phyloP scores from a whole-genome alignment of 2,888 invertebrate species.

The Sinopyrophorus schimmeli region DNA sequence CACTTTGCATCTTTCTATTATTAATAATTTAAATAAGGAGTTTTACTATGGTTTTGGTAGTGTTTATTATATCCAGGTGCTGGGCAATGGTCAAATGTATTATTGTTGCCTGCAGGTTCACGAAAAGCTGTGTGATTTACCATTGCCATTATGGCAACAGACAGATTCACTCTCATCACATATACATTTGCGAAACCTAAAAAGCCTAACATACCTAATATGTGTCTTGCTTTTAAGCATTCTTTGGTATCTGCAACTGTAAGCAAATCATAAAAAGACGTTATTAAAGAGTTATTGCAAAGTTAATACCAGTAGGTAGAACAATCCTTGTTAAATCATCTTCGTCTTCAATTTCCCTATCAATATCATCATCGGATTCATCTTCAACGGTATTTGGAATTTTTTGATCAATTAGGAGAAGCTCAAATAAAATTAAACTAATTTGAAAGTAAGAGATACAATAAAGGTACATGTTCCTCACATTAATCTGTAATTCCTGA shows the following conservation, averaged over 20 bases:
- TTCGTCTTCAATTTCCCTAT: too few species aligned
- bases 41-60: constrained; percentile 45
- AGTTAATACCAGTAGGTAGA: too few species aligned
- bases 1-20: constrained; percentile 59
- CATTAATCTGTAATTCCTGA: too few species aligned
- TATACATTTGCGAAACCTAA: constrained; percentile 89
- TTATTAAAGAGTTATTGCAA: too few species aligned
- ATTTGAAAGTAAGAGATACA: too few species aligned
- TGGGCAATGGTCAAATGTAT: constrained; percentile 66
- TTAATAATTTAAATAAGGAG: too few species aligned
- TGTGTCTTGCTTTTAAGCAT: constrained; percentile 73
- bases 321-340: too few species aligned
- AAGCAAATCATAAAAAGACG: constrained; percentile 32
- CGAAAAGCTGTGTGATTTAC: constrained; percentile 73
- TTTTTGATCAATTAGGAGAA: too few species aligned
- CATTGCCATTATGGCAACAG: constrained; percentile 95
- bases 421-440: too few species aligned
- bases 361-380: too few species aligned
- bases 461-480: too few species aligned
- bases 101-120: constrained; percentile 58
- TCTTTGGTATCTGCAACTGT: constrained; percentile 65
- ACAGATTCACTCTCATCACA: constrained; percentile 87
- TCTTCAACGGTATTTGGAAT: too few species aligned
- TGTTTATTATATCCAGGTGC: constrained; percentile 56
- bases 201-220: constrained; percentile 84